Evolutionary conservation across 2,797 vertebrate species (phyloP), one percentile per base, ranked within the genome.

Genomic region (Gallinago solitaria): DNA sequence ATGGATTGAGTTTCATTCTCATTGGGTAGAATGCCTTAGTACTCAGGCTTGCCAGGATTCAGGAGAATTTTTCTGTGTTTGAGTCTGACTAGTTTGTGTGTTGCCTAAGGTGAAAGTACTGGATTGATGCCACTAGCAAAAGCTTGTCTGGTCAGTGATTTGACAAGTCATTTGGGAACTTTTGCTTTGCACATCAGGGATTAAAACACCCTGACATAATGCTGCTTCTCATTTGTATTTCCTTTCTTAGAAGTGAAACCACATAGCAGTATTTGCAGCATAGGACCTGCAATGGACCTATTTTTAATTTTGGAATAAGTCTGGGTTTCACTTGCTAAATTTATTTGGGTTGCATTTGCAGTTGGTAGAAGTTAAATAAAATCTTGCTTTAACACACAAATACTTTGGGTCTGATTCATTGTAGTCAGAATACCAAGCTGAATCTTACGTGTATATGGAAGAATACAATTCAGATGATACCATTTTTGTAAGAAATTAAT

Each of bases 31-130:
- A 48, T 35, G 43, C 54, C 54, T 51, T 83, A 39, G 4, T 83
- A 51, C 25, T 91, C 0, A 0, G 16, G 16, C 18, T 91, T 94
- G 50, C 32, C 1, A 0, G 53, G 30, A 59, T 74, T 74, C 33
- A 35, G 45, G 73, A 81, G 30, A 60, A 48, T 86, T 89, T 94
- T 91, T 61, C 54, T 51, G 32, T 77, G 28, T 94, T 74, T 68
- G 80, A 88, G 24, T 25, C 57, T 32, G 30, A 5, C n/a, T 54
- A 23, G 68, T 78, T 50, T 81, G 10, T 91, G 10, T 78, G 47
- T 81, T 93, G 53, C 33, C 33, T 45, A 53, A 89, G 76, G 54
- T 84, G 67, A 76, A 83, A 87, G 35, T 56, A 11, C 17, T 90
- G 77, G 32, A 37, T 75, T 82, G 41, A 82, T 92, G 67, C 47